A percentile compares a stretch with the other conserved stretches of the same genome.
Evolutionary conservation across 2,113 vertebrate species (phyloP).

Genomic region (Pelusios castaneus): DNA sequence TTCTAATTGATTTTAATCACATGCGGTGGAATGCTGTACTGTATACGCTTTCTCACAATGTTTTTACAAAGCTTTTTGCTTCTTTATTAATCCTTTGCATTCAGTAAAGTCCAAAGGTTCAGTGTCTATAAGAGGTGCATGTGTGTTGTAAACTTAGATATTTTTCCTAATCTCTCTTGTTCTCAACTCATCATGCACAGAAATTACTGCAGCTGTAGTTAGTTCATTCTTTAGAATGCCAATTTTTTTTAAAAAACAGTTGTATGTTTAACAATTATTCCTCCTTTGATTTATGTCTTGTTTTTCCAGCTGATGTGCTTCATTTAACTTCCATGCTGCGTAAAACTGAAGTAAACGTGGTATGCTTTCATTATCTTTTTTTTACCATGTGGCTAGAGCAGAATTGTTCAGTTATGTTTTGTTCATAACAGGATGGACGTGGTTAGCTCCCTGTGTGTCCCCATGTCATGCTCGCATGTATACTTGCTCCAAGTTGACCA

Average conservation of each 20-base stretch:
- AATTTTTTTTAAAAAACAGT: not conserved
- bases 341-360: constrained; percentile 47
- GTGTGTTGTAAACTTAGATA: not conserved
- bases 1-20: not conserved
- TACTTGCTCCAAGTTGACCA: not conserved
- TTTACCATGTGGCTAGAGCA: not conserved
- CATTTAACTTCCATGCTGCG: constrained; percentile 41
- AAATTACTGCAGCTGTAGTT: not conserved
- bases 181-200: not conserved
- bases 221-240: not conserved
- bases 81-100: too few relatives aligned
- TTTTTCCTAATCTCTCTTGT: not conserved
- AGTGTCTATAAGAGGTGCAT: not conserved
- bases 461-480: not conserved
- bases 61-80: not conserved
- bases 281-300: constrained; percentile 29
- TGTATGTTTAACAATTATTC: not conserved
- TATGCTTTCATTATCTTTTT: constrained; percentile 52
- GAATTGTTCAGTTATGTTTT: not conserved
- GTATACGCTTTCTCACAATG: not conserved
- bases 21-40: not conserved
- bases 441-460: not conserved
- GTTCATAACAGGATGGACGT: not conserved
- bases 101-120: not conserved
- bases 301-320: constrained; percentile 55